A percentile compares a stretch with the other conserved stretches of the same genome.
phyloP scores from a whole-genome alignment of 2,797 vertebrate species.

The Gymnoscopelus microlampas region DNA sequence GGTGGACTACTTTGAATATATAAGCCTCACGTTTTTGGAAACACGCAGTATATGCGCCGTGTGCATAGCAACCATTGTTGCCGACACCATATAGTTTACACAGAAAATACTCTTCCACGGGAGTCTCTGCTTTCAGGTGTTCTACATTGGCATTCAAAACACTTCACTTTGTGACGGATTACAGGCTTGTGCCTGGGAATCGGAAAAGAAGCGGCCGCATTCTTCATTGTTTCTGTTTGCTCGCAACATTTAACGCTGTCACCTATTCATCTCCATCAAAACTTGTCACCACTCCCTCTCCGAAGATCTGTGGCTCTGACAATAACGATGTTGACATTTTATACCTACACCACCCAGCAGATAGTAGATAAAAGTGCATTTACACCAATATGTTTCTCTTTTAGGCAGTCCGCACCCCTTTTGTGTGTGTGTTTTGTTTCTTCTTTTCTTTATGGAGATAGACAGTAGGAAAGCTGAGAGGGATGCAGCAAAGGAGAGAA shows the following conservation, averaged over 20 bases:
- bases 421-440: too few relatives aligned
- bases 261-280: conserved; percentile 19
- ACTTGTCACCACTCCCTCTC: not conserved
- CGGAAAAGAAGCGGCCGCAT: conserved; percentile 24
- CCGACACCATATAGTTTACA: conserved; percentile 19
- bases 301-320: not conserved
- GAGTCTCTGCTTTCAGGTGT: conserved; percentile 36
- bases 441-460: conserved; percentile 1
- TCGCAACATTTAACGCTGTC: conserved; percentile 12
- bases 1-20: not conserved
- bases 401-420: too few relatives aligned
- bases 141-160: conserved; percentile 39
- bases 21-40: conserved; percentile 19
- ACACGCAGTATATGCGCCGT: conserved; percentile 16
- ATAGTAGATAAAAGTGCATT: too few relatives aligned
- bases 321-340: not conserved
- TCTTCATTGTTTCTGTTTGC: not conserved
- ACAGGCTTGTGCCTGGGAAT: conserved; percentile 1
- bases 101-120: conserved; percentile 33
- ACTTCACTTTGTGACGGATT: conserved; percentile 37
- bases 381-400: too few relatives aligned
- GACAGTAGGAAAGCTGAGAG: conserved; percentile 29
- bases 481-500: too few relatives aligned
- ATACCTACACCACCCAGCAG: not conserved
- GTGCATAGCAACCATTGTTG: conserved; percentile 25